Base-by-base conservation (phyloP, 1,140 invertebrate species). In the Bombus consobrinus region DNA sequence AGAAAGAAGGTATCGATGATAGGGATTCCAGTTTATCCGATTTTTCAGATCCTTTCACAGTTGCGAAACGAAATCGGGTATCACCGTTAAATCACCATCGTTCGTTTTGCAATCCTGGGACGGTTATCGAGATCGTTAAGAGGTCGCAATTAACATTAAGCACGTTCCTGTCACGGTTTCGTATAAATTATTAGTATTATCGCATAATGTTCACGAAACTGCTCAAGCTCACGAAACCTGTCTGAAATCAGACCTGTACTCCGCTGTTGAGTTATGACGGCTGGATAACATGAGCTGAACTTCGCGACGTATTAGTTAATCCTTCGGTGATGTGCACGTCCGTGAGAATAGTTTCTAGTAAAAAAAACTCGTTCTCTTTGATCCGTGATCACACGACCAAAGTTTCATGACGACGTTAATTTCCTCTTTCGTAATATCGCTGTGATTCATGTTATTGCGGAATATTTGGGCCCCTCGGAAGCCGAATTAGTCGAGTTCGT, bases 291-390 rank as follows among this genome's bases (percentile, higher is more conserved):
- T 64, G 85, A 62, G 64, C 76, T 73, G 53, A 80, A 90, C 86
- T 90, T 81, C 76, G 69, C 75, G 75, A 72, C 59, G 86, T 83
- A 90, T 90, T 90, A 87, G 80, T 81, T 83, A 73, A 87, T 62
- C 77, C 66, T 78, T 64, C 25, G 53, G 41, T 68, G 68, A 87
- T 59, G 77, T 81, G 79, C 80, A 69, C n/a, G 68, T 6, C 47
- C 18, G 47, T 25, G 37, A 73, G 81, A 64, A 75, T 41, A 69
- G 53, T 22, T 72, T 76, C 34, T 32, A 66, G 71, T 77, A 57
- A 43, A 74, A 41, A 32, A 75, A 41, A 32, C 18, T 41, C 25
- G 28, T 57, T 57, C 41, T 9, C 2, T n/a, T 71, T 15, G 66
- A 39, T 12, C 25, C 15, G n/a, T 5, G n/a, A 32, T 22, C 28